Conservation (phyloP, 2,888 invertebrate genomes). For the Portevinia maculata region DNA sequence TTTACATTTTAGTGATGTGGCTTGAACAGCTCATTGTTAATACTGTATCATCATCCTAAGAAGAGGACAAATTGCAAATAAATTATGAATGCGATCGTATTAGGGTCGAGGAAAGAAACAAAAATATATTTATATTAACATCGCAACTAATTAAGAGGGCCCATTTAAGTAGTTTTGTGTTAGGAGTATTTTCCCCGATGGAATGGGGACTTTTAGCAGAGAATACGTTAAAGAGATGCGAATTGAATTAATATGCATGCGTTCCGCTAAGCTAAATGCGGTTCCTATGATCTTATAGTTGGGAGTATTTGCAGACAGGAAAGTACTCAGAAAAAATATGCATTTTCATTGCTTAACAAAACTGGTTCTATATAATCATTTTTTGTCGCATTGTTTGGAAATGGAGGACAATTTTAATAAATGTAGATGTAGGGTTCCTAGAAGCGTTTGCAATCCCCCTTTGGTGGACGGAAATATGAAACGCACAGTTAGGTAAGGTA, state of each 20-base stretch:
- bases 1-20: constrained; percentile 67
- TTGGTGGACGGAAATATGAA: too few relatives aligned
- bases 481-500: too few relatives aligned
- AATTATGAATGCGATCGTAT: constrained; percentile 56
- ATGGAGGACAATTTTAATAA: too few relatives aligned
- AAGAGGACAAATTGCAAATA: constrained; percentile 64
- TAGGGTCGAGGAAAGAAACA: constrained; percentile 22
- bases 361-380: too few relatives aligned
- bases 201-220: not conserved
- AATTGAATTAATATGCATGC: not conserved
- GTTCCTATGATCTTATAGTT: not conserved
- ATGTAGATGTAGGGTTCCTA: too few relatives aligned
- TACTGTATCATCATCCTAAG: constrained; percentile 31
- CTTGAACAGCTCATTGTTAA: constrained; percentile 60
- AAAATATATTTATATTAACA: not conserved
- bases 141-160: constrained; percentile 58
- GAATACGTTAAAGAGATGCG: not conserved
- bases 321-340: not conserved
- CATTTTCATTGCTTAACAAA: too few relatives aligned
- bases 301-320: not conserved
- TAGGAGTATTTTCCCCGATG: constrained; percentile 3
- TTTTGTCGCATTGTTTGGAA: too few relatives aligned
- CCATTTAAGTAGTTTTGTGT: constrained; percentile 58
- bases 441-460: too few relatives aligned
- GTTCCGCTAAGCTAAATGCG: not conserved